Conservation (phyloP, 2,113 vertebrate species). For the Halcyon senegalensis region DNA sequence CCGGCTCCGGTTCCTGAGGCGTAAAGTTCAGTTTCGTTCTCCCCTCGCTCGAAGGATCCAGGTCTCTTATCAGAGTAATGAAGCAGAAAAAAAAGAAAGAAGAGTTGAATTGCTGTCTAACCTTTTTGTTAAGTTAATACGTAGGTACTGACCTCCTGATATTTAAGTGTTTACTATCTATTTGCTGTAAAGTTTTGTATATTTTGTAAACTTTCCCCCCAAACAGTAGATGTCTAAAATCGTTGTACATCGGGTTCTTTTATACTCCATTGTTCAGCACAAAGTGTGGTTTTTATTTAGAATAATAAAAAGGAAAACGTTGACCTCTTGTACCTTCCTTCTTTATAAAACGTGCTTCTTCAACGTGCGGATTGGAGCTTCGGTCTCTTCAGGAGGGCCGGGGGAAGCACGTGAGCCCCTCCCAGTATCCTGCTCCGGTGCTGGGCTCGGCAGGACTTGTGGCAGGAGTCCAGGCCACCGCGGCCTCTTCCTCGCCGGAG, state of each 20-base stretch:
- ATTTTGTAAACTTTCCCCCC: slow-evolving; percentile 78
- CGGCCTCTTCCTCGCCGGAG: background rate
- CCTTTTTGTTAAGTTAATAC: slow-evolving; percentile 75
- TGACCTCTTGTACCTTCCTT: background rate
- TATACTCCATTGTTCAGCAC: slow-evolving; percentile 82
- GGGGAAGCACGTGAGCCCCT: background rate
- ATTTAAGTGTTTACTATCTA: slow-evolving; percentile 85
- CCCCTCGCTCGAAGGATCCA: slow-evolving; percentile 32
- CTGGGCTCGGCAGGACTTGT: too few relatives aligned
- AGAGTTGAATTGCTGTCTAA: slow-evolving; percentile 68
- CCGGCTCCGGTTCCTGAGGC: background rate
- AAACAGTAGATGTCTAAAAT: slow-evolving; percentile 79
- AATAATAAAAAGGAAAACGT: slow-evolving; percentile 80
- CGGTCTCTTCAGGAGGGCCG: background rate
- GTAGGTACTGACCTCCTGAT: slow-evolving; percentile 82
- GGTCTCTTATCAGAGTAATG: background rate
- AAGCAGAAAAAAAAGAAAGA: background rate
- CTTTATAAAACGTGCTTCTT: rapidly evolving
- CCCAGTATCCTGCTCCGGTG: background rate
- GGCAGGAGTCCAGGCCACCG: background rate
- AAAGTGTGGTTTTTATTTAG: slow-evolving; percentile 87
- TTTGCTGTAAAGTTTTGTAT: slow-evolving; percentile 87
- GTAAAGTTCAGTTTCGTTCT: background rate
- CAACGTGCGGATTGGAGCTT: background rate
- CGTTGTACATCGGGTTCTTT: slow-evolving; percentile 83